Percentiles rank a stretch among this genome's conserved stretches.
These are phyloP conservation scores for Scyliorhinus canicula DNA, from an alignment of 2,797 vertebrate species.

Conservation along the genomic window DNA sequence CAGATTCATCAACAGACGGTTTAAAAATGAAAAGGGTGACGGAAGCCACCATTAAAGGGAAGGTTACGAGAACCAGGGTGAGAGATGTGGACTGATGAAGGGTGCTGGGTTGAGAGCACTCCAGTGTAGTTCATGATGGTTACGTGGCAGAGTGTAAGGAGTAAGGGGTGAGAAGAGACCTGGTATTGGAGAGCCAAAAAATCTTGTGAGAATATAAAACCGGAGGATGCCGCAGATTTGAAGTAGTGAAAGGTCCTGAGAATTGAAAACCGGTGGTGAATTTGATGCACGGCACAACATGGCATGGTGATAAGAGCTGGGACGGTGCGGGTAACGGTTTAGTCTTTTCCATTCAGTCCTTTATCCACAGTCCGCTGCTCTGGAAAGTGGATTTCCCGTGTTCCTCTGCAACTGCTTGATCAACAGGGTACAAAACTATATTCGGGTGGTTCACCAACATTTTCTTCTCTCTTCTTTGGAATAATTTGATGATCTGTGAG, in stretches of 20 bases:
- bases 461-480: not conserved
- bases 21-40: not conserved
- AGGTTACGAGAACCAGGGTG: not conserved
- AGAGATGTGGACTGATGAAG: not conserved
- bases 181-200: not conserved
- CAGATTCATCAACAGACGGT: not conserved
- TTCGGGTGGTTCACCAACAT: not conserved
- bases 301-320: not conserved
- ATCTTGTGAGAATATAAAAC: not conserved
- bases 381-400: not conserved
- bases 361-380: not conserved
- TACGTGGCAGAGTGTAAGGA: not conserved
- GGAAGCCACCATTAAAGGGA: not conserved
- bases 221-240: not conserved
- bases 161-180: not conserved
- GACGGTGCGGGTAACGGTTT: not conserved
- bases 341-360: not conserved
- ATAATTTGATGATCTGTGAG: not conserved
- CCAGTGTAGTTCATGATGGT: not conserved
- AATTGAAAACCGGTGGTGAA: not conserved
- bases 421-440: not conserved
- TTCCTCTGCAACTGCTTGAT: not conserved
- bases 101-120: not conserved
- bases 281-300: not conserved
- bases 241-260: not conserved